Evolutionary conservation across 2,888 invertebrate species (phyloP), one percentile per base, ranked within the genome.

Genomic region (Cenopis cana): DNA sequence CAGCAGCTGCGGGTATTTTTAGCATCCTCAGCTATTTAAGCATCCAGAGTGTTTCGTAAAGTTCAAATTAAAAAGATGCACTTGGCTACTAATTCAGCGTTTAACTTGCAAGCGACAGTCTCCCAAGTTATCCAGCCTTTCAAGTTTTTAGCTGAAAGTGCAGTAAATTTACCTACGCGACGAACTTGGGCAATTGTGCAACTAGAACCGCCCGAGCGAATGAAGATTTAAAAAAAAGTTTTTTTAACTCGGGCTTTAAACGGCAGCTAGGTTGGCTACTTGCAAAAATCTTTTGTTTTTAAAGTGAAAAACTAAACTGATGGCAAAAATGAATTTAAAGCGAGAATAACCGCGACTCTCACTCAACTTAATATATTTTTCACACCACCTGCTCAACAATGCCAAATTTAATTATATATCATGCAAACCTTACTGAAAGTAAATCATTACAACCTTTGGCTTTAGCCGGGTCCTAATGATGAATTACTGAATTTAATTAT

Each of bases 141-240:
- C 17, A 54, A 60, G 65, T 70, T 66, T 70, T 59, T 59, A 52
- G 70, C 70, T 60, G 59, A 66, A 70, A 70, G 20, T 59, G 70
- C 70, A 49, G 65, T 70, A 70, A 66, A 70, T 70, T 70, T 66
- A 70, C 54, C 52, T 66, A 60, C 65, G 64, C 14, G 54, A 59
- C 59, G 59, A 70, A 70, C 70, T 70, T 65, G 24, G 14, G 52
- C 54, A 54, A 65, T 66, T 66, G 50, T 36, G 49, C 49, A 38
- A 69, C 62, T 60, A 54, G 38, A 20, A 62, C 50, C 50, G 36
- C 20, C 50, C 38, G 33, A 41, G 54, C 68, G 60, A 61, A 38
- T 52, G 60, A 60, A 61, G 36, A 29, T 54, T 68, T 38, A 24
- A 24, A 50, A 6, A 24, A 59, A 38, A 60, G 36, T 38, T 64